Conservation (phyloP, 2,888 invertebrate species). For the Chloroclysta siterata region DNA sequence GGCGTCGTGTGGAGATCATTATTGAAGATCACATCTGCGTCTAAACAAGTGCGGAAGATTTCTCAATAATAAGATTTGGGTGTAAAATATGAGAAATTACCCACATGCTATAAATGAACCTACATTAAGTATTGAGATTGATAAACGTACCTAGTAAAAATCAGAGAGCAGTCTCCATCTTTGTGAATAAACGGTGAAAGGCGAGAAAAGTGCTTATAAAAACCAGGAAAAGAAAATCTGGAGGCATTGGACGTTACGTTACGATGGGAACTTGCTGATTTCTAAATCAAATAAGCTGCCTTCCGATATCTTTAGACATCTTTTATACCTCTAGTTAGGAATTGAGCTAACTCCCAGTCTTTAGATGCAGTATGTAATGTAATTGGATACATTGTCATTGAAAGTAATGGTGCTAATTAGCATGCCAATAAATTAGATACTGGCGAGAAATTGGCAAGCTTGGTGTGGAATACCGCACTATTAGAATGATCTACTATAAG, state of each 20-base stretch:
- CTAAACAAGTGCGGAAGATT: no score
- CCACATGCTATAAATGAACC: no score
- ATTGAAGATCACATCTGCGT: background rate
- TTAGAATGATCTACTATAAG: background rate
- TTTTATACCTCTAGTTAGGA: background rate
- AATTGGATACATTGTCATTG: background rate
- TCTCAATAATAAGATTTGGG: no score
- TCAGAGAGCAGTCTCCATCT: conserved; percentile 14
- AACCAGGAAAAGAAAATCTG: conserved; percentile 17
- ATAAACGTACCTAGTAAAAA: conserved; percentile 25
- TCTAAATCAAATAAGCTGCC: background rate
- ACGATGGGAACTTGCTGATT: conserved; percentile 5
- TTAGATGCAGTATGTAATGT: conserved; percentile 3
- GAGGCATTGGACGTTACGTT: background rate
- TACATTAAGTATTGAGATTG: conserved; percentile 12
- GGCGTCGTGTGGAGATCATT: background rate
- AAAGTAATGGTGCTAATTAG: conserved; percentile 20
- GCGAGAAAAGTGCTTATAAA: conserved; percentile 27
- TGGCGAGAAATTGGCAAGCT: conserved; percentile 22
- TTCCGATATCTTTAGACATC: background rate
- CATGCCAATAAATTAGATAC: conserved; percentile 22
- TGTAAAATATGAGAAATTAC: no score
- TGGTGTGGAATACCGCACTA: background rate
- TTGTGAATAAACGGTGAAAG: conserved; percentile 32
- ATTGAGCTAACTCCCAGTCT: background rate